A percentile compares a stretch with the other conserved stretches of the same genome.
Evolutionary conservation across 2,888 invertebrate genomes (phyloP).

Genomic region (Silvanus unidentatus): DNA sequence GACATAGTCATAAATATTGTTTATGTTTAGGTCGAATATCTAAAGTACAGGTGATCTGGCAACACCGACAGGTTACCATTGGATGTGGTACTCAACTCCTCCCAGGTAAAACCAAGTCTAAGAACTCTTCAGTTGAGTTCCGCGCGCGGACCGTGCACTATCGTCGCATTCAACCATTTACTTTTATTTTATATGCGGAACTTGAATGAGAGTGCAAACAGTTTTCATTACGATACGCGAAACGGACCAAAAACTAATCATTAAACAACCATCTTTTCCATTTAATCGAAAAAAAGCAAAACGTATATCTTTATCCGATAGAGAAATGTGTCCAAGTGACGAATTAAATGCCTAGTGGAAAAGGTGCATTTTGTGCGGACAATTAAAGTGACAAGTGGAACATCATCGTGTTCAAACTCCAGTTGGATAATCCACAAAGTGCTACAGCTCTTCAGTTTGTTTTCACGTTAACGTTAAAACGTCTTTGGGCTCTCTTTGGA

Average conservation of each 20-base stretch:
- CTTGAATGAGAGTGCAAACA: constrained; percentile 1
- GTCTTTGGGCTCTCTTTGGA: constrained; percentile 17
- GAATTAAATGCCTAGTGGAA: too few relatives aligned
- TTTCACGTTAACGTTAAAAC: constrained; percentile 30
- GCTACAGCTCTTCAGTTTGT: too few relatives aligned
- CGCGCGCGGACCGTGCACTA: constrained; percentile 35
- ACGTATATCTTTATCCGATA: too few relatives aligned
- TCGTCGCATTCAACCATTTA: constrained; percentile 1
- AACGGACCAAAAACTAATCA: too few relatives aligned
- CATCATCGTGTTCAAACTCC: neutral
- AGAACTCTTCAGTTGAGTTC: constrained; percentile 36
- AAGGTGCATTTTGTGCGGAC: too few relatives aligned
- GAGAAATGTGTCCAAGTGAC: too few relatives aligned
- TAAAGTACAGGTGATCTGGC: constrained; percentile 41
- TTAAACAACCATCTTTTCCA: too few relatives aligned
- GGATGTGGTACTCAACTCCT: constrained; percentile 38
- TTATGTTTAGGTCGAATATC: constrained; percentile 43
- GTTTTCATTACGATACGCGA: too few relatives aligned
- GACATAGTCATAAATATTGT: constrained; percentile 49
- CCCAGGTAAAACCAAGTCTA: constrained; percentile 32
- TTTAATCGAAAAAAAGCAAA: too few relatives aligned
- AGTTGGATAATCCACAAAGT: neutral
- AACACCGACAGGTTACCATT: constrained; percentile 42
- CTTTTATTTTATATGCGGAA: neutral
- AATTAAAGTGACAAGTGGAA: too few relatives aligned